Evolutionary conservation across 2,113 vertebrate species (phyloP), one percentile per base, ranked within the genome.

Genomic region (Antechinus stuartii): DNA sequence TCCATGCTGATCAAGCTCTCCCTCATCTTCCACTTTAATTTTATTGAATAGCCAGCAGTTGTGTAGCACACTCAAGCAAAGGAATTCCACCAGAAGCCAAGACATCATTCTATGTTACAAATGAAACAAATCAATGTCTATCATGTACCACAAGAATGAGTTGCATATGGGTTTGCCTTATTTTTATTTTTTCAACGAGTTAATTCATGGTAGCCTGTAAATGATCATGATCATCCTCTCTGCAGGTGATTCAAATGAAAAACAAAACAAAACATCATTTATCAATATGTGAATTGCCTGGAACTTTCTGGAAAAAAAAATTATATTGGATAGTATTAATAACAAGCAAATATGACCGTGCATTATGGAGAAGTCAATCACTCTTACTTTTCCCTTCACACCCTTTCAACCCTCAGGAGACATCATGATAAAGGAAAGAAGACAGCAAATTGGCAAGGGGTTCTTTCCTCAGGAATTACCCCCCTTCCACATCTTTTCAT

Each of bases 161-260:
- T 92, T 95, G 92, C 96, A 94, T 57, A 54, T 97, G 95, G 68
- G 24, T 94, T 93, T 35, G 93, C 96, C 90, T 96, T 92, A 93
- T 57, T 95, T 94, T 93, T 91, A 92, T 56, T 95, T 94, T 93
- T 91, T 56, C 50, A 0, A 24, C 24, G 91, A 30, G 35, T 95
- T 89, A 92, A 95, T 89, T 54, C 30, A 12, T 0, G 0, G 0
- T 12, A 61, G 50, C 50, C 94, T 56, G 24, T 95, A 93, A 96
- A 93, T 92, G 3, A 0, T 91, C 25, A 68, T 0, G 8, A 54
- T 52, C 9, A 9, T 11, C 50, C 50, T 52, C 10, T 52, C 9
- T 52, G 50, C 9, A 52, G 9, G 9, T 52, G 8, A 52, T 52
- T 52, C 50, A 52, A 52, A 10, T 52, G 55, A 93, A 92, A 93